Base-by-base conservation (phyloP, 2,797 vertebrate species). In the Decapterus maruadsi region DNA sequence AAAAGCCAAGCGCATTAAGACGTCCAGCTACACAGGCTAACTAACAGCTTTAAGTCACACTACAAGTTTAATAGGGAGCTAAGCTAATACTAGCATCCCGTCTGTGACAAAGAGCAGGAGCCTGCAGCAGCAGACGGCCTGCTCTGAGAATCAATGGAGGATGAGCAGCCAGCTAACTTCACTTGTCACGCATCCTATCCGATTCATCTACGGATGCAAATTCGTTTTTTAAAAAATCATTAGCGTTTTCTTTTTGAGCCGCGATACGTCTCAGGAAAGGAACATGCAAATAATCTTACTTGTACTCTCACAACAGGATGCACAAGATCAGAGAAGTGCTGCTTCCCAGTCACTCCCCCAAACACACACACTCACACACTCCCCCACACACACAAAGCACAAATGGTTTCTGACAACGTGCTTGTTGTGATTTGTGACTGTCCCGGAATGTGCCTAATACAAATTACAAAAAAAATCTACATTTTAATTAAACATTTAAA, bases 211-310 rank as follows among this genome's bases (percentile, higher is more conserved):
- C 36, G 9, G 48, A 87, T 87, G 83, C 82, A 89, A 90, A 87
- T 66, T 4, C 9, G 0, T 3, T 8, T 4, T 26, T 26, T 26
- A 26, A 67, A 81, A 31, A 26, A 55, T 50, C 8, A 11, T 22
- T 16, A 42, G 9, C 0, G 6, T 51, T 48, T 56, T 53, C 0
- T n/a, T 53, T 76, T 73, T 9, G 29, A 59, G 0, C 13, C 4
- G 1, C 4, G 20, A 70, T 22, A 31, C 46, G 20, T 50, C 67
- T 46, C 9, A 29, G 17, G 36, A 67, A 78, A 83, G 79, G 6
- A 0, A 81, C 6, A 91, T 92, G 91, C 90, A 93, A 92, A 92
- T 90, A 13, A 55, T 31, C 90, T 88, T 93, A 93, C 93, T 92
- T 86, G 85, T 70, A 84, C 75, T 77, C 77, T 55, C 6, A 79